A percentile compares a stretch with the other conserved stretches of the same genome.
Conservation (phyloP, 1,140 invertebrate genomes). For the Ceratina japonica region DNA sequence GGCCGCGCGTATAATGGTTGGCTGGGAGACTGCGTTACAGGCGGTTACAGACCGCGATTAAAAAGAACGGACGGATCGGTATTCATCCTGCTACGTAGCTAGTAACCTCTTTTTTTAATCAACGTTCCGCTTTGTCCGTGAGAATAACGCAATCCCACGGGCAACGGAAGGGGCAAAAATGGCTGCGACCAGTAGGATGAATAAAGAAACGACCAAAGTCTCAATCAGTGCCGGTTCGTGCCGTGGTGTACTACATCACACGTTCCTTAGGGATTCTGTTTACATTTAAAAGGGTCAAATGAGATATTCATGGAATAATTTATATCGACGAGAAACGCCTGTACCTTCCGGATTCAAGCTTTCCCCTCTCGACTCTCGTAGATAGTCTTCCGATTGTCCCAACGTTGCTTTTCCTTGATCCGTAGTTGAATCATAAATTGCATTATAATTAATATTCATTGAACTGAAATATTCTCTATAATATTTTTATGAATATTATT, state of each 20-base stretch:
- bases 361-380: no score
- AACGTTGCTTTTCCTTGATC: no score
- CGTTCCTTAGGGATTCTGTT: constrained; percentile 33
- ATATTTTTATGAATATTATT: no score
- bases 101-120: constrained; percentile 42
- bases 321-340: constrained; percentile 36
- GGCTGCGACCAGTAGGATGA: background rate
- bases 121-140: constrained; percentile 44
- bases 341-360: background rate
- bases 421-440: no score
- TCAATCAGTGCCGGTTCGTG: constrained; percentile 50
- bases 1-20: constrained; percentile 15
- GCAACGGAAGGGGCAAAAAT: background rate
- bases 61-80: constrained; percentile 48
- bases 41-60: constrained; percentile 41
- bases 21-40: constrained; percentile 20
- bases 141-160: constrained; percentile 24
- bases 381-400: no score
- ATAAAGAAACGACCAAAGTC: constrained; percentile 25
- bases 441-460: no score
- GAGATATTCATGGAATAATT: constrained; percentile 64
- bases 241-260: constrained; percentile 14
- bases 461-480: no score
- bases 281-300: constrained; percentile 56
- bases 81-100: constrained; percentile 29